These are phyloP conservation scores for Drosophila setifemur DNA, from an alignment of 1,140 invertebrate genomes.

Conservation along the genomic window DNA sequence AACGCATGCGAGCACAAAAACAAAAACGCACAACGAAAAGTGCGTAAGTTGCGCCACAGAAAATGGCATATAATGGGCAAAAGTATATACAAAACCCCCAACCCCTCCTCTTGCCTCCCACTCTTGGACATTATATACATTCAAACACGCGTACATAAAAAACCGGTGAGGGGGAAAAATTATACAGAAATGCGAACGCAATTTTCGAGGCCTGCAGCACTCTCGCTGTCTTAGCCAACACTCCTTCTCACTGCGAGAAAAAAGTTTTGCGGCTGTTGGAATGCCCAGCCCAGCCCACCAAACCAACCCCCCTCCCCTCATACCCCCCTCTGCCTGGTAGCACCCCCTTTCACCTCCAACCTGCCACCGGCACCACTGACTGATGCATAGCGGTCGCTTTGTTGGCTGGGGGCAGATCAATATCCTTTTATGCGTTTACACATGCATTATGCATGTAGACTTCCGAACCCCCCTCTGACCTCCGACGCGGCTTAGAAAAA, in stretches of 20 bases:
- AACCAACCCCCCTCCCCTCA: background rate
- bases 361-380: constrained; percentile 1
- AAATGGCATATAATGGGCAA: constrained; percentile 47
- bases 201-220: constrained; percentile 67
- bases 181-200: constrained; percentile 55
- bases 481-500: constrained; percentile 67
- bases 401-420: constrained; percentile 74
- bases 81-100: constrained; percentile 23
- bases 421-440: constrained; percentile 77
- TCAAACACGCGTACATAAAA: constrained; percentile 15
- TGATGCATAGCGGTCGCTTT: constrained; percentile 64
- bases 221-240: constrained; percentile 46
- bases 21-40: constrained; percentile 62
- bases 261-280: constrained; percentile 62
- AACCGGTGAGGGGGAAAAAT: constrained; percentile 32
- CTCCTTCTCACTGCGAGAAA: constrained; percentile 33
- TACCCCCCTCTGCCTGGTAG: too few relatives aligned
- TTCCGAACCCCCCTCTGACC: background rate
- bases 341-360: background rate
- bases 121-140: constrained; percentile 14
- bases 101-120: too few relatives aligned
- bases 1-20: constrained; percentile 68
- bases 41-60: constrained; percentile 61
- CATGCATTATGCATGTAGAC: constrained; percentile 55
- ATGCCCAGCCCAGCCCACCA: constrained; percentile 9